Evolutionary conservation across 2,888 invertebrate genomes (phyloP).

Genomic region (Rotaria macrura): DNA sequence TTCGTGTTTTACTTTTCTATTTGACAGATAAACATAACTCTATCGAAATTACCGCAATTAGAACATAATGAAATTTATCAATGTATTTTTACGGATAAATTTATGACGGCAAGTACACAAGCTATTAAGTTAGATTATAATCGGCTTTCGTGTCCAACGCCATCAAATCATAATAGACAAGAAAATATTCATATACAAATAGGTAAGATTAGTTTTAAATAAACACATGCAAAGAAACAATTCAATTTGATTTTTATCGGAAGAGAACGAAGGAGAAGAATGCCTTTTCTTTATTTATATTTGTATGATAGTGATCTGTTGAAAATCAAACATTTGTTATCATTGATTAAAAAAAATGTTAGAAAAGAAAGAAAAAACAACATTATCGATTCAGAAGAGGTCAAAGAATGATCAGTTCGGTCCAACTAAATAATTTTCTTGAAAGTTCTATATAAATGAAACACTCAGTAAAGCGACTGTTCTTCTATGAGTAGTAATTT

Average conservation of each 20-base stretch:
- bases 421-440: too few species aligned
- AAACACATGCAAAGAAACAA: not conserved
- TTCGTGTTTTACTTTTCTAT: not conserved
- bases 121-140: constrained; percentile 16
- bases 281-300: too few species aligned
- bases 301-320: too few species aligned
- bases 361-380: too few species aligned
- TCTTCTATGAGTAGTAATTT: too few species aligned
- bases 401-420: too few species aligned
- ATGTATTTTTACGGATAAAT: not conserved
- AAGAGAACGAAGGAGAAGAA: not conserved
- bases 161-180: not conserved
- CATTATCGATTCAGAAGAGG: too few species aligned
- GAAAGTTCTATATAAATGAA: too few species aligned
- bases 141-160: not conserved
- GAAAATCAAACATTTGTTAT: too few species aligned
- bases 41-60: constrained; percentile 13
- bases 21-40: not conserved
- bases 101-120: not conserved
- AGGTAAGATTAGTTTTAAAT: not conserved
- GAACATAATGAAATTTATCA: constrained; percentile 11
- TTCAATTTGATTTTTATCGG: not conserved
- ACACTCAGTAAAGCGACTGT: too few species aligned
- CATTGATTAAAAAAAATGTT: too few species aligned
- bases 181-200: not conserved